Conservation (phyloP, 1,140 invertebrate species). For the Papilio dardanus region DNA sequence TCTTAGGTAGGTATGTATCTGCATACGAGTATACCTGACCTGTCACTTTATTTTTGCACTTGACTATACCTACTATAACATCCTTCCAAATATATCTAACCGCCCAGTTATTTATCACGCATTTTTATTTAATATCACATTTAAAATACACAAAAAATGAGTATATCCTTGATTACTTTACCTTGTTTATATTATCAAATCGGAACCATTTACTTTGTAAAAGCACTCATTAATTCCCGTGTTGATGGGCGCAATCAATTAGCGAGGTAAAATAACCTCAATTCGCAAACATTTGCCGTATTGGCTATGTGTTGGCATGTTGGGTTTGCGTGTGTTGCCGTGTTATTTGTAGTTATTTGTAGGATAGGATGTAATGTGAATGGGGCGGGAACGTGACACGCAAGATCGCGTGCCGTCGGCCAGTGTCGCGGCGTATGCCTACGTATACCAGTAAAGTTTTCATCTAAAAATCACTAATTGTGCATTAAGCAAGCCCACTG, state of each 20-base stretch:
- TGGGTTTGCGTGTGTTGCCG: constrained; percentile 44
- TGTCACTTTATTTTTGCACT: too few species aligned
- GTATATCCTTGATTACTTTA: neutral
- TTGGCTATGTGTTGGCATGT: constrained; percentile 16
- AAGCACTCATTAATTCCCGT: constrained; percentile 26
- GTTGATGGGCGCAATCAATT: constrained; percentile 34
- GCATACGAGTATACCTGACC: too few species aligned
- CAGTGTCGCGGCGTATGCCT: constrained; percentile 55
- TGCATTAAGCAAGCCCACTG: constrained; percentile 39
- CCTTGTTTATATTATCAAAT: constrained; percentile 14
- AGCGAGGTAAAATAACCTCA: constrained; percentile 39
- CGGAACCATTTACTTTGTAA: constrained; percentile 19
- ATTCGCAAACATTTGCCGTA: constrained; percentile 41
- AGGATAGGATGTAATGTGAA: constrained; percentile 36
- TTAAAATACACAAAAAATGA: too few species aligned
- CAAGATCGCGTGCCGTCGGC: constrained; percentile 72
- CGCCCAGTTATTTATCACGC: too few species aligned
- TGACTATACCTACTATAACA: too few species aligned
- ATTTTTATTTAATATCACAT: too few species aligned
- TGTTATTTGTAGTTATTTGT: constrained; percentile 47
- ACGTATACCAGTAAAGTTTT: constrained; percentile 55
- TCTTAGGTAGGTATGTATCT: too few species aligned
- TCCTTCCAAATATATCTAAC: too few species aligned
- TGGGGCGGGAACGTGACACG: constrained; percentile 58
- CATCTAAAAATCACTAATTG: constrained; percentile 64